Conservation (phyloP, 2,113 vertebrate species). For the Tretioscincus oriximinensis region DNA sequence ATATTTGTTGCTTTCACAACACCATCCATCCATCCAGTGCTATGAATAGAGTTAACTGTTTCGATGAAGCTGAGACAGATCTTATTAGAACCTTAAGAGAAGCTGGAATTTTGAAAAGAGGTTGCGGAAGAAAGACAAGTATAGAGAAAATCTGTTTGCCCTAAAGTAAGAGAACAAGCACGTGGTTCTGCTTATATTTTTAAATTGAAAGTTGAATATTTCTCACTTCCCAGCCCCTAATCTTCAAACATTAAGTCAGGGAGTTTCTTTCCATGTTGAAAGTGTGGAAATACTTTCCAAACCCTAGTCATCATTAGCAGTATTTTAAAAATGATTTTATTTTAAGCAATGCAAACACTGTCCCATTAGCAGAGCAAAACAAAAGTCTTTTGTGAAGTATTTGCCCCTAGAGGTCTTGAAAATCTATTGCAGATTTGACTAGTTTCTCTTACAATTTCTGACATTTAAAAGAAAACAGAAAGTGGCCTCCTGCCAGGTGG, state of each 20-base stretch:
- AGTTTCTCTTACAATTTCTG: constrained; percentile 76
- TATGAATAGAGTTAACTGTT: background rate
- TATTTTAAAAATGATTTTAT: constrained; percentile 39
- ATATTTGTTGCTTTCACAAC: too few species aligned
- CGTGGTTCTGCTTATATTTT: background rate
- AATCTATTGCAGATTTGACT: constrained; percentile 70
- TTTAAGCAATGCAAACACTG: constrained; percentile 55
- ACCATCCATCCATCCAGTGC: too few species aligned
- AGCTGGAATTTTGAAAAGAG: background rate
- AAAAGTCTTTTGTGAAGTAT: constrained; percentile 45
- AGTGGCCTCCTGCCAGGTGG: constrained; percentile 65
- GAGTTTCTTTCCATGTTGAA: constrained; percentile 2
- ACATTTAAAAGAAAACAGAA: constrained; percentile 81
- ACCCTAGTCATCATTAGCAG: background rate
- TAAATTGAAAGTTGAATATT: background rate
- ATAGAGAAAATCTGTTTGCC: background rate
- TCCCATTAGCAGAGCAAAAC: constrained; percentile 2
- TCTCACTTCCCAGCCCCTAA: background rate
- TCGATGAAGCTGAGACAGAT: background rate
- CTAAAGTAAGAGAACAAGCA: background rate
- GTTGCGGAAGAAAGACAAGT: background rate
- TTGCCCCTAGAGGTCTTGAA: constrained; percentile 61
- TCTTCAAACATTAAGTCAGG: background rate
- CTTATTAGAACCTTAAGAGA: background rate
- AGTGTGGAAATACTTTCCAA: constrained; percentile 8